These are phyloP conservation scores for Acrocephalus kingi DNA, from an alignment of 2,113 vertebrate species.

Conservation along the genomic window DNA sequence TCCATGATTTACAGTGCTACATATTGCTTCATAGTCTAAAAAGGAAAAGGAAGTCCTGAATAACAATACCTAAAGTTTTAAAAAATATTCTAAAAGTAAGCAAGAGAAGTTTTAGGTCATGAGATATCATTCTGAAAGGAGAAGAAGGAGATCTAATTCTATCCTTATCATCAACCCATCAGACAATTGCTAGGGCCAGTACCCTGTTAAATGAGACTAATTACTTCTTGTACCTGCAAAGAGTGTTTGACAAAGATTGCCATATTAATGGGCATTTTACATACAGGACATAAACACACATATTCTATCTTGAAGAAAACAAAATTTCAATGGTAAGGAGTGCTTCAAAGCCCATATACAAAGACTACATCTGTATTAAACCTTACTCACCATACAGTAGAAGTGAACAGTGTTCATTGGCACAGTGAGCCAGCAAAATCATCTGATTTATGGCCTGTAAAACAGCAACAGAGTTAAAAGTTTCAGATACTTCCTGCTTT, in stretches of 20 bases:
- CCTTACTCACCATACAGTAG: neutral
- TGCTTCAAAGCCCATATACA: neutral
- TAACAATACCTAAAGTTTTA: neutral
- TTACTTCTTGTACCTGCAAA: neutral
- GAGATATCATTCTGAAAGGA: neutral
- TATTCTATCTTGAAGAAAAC: neutral
- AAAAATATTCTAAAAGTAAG: neutral
- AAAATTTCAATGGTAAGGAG: neutral
- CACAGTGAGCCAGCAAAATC: neutral
- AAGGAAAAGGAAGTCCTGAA: neutral
- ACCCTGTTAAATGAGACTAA: neutral
- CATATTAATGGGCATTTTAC: neutral
- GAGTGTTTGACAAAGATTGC: neutral
- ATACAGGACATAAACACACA: neutral
- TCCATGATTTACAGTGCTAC: neutral
- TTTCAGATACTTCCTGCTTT: neutral
- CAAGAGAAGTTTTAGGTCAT: neutral
- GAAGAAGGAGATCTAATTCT: neutral
- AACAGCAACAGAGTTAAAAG: neutral
- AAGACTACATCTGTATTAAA: neutral
- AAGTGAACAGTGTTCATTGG: neutral
- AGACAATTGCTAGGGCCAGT: neutral
- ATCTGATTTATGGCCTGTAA: neutral
- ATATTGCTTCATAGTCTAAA: neutral
- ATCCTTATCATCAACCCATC: neutral